Base-by-base conservation (phyloP, 64 coral and sea anemone genomes). In the Montipora capricornis region DNA sequence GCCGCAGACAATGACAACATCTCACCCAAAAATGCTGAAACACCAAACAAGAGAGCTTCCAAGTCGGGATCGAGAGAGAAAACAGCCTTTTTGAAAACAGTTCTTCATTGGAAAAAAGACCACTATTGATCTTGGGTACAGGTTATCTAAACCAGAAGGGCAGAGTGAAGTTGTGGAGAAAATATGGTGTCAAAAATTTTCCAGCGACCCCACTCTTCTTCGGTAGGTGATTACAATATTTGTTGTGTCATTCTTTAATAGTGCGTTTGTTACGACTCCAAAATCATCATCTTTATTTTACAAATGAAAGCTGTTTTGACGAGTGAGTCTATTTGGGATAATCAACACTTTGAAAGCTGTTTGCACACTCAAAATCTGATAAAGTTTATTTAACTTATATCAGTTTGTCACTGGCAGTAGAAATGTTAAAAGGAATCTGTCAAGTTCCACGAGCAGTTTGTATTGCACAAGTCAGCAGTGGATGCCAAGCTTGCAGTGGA, bases 341-440 rank as follows among this genome's bases (percentile, higher is more conserved):
- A 55, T 55, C 52, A 55, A 10, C 82, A 85, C 82, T 85, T 85
- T 85, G 5, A 85, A 85, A 68, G 52, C 82, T 22, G 60, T 85
- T 85, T 85, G 57, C 57, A 64, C 60, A 85, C 60, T 22, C 82
- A 85, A 85, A 85, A 85, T 85, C 82, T 85, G 82, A 46, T 85
- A n/a, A 85, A 69, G 70, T 83, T 62, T 67, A 85, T 85, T 85
- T 85, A 70, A 85, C 68, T 85, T 85, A 0, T 85, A 85, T 85
- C 82, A 85, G 82, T 85, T 85, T 85, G 61, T 85, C 60, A 68
- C 61, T 68, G 82, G 82, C 82, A 85, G 82, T 85, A 85, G 82
- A 70, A 85, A 85, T 85, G 37, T 37, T 37, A 37, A 37, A 37
- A 37, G 29, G 37, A 37, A 37, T 37, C 1, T 37, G 37, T 37